Base-by-base conservation (phyloP, 2,888 invertebrate genomes). In the Augiades crinisus region DNA sequence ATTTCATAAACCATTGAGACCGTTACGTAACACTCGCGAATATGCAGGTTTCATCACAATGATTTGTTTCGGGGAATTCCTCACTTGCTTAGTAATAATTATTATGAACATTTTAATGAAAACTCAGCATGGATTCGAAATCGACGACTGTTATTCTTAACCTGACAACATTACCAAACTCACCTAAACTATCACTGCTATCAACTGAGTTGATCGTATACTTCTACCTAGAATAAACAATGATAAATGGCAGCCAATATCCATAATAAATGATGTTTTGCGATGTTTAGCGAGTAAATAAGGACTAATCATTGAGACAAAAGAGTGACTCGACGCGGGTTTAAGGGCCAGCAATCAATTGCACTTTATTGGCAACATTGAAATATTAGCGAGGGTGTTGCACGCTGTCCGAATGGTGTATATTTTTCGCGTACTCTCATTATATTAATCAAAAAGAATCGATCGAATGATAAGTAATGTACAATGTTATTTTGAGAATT, bases 271-370 rank as follows among this genome's bases (percentile, higher is more conserved):
- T 43, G 30, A 30, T 43, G 30, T 30, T 43, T 30, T 12, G 41
- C n/a, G 30, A 10, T 27, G 30, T 19, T 43, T 30, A 43, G 41
- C 12, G 17, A 10, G 30, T 27, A 37, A 30, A 43, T 6, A 16
- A 17, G 10, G 14, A 17, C 37, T 38, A 19, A 58, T 62, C 54
- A 65, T 60, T 78, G 70, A 70, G 67, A 81, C 68, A 72, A 74
- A 81, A 68, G 65, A 62, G 62, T 52, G 60, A 47, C 62, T 49
- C 58, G 46, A 59, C 54, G 47, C 57, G 16, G 52, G 59, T 54
- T 54, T 59, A 58, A 54, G 53, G 60, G 64, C 64, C 62, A 56
- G 59, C 68, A 67, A 75, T 72, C 70, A 72, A 75, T 78, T 70
- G 64, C 62, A 64, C 38, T 67, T 68, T 66, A 64, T 63, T 62